phyloP scores from a whole-genome alignment of 2,113 vertebrate genomes.

The Callaeas wilsoni region DNA sequence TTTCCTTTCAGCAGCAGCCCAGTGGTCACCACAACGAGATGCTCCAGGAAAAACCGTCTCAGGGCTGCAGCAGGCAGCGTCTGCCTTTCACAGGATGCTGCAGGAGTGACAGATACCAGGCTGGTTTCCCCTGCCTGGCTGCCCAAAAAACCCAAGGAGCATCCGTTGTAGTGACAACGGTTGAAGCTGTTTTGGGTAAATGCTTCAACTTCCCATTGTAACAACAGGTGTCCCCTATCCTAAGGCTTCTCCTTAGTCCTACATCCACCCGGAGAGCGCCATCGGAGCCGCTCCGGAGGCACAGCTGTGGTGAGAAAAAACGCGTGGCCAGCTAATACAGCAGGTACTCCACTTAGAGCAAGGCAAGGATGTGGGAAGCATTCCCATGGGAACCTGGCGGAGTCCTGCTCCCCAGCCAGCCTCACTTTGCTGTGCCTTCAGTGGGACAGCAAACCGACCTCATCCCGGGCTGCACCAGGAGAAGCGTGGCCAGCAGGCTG shows the following conservation, averaged over 20 bases:
- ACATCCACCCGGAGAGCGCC: fast-evolving
- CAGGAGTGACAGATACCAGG: not conserved
- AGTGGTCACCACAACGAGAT: not conserved
- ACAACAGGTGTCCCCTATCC: not conserved
- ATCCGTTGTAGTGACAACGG: not conserved
- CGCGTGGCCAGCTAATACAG: not conserved
- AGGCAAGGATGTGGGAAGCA: not conserved
- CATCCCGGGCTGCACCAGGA: not conserved
- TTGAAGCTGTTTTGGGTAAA: not conserved
- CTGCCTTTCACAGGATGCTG: not conserved
- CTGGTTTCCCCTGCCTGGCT: not conserved
- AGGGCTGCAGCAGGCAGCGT: not conserved
- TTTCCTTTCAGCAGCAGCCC: not conserved
- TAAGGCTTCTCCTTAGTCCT: not conserved
- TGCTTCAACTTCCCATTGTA: not conserved
- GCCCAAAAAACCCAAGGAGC: not conserved
- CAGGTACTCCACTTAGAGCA: not conserved
- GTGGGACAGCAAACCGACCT: not conserved
- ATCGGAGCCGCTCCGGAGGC: not conserved
- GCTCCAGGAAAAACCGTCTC: not conserved
- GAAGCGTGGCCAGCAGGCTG: not conserved
- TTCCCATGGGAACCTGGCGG: not conserved
- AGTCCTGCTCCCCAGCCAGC: not conserved
- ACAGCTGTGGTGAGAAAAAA: not conserved
- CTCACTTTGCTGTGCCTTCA: not conserved